Evolutionary conservation across 2,888 invertebrate species (phyloP), one percentile per base, ranked within the genome.

Genomic region (Macrophya alboannulata): DNA sequence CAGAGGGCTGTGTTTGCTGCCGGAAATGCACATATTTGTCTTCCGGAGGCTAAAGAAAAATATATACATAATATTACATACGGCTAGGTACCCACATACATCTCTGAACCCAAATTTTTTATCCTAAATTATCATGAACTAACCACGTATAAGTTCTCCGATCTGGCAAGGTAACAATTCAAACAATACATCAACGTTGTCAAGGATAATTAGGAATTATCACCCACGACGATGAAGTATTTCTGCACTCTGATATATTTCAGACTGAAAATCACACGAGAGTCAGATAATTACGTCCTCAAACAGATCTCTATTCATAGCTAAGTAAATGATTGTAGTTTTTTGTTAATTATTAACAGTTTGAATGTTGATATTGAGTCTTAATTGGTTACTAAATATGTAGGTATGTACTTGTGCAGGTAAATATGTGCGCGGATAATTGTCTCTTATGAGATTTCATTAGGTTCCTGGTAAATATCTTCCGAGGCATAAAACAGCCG

Each of bases 11-110:
- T 45, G 59, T 62, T 62, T 62, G 65, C 62, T 65, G 37, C 59
- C n/a, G 40, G 40, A 81, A 81, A 62, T 62, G 62, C 62, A 81
- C 62, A 81, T 59, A 81, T 81, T 81, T 62, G 31, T 81, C 40
- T 45, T 74, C 72, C 45, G 17, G 10, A 74, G 21, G 72, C 43
- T 12, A 21, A 45, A 74, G n/a, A 21, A 74, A n/a, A 21, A 72
- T n/a, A 43, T 45, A 21, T 74, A 45, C 74, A n/a, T 74, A 74
- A 65, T 65, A 65, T 31, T 65, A 62, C 4, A 48, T 55, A 55
- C 21, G 59, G n/a, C 9, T 21, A n/a, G n/a, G 21, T 62, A 9
- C 10, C 1, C 31, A 31, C 1, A 31, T 21, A 62, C 1, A 62
- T 0, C 31, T 37, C 15, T 31, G 15, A 12, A 65, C 15, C 31